phyloP scores from a whole-genome alignment of 2,797 vertebrate genomes.

The Peromyscus nudipes region DNA sequence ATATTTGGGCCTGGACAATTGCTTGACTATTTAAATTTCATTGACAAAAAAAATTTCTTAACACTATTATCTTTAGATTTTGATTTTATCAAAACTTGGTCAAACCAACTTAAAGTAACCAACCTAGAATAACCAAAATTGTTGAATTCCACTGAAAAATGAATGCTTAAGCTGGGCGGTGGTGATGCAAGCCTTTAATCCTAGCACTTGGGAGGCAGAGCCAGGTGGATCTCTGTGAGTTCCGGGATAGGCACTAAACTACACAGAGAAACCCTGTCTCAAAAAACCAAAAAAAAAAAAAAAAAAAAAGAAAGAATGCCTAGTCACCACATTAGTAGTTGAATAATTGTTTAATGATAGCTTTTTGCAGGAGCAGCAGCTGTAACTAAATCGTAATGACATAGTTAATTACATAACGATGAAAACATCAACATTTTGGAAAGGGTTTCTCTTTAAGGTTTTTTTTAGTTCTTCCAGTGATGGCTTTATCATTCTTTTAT shows the following conservation, averaged over 20 bases:
- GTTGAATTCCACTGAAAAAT: background rate
- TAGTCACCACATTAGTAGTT: background rate
- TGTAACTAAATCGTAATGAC: background rate
- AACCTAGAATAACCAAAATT: constrained; percentile 20
- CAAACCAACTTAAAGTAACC: constrained; percentile 35
- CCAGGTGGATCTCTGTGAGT: no score
- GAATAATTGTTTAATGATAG: constrained; percentile 11
- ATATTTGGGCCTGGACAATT: background rate
- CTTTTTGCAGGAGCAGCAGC: background rate
- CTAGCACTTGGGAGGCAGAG: no score
- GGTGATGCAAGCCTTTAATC: no score
- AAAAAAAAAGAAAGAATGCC: background rate
- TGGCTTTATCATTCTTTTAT: background rate
- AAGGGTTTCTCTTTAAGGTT: background rate
- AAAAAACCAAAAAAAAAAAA: no score
- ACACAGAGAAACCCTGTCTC: no score
- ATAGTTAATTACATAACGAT: constrained; percentile 35
- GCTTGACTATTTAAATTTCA: background rate
- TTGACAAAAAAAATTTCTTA: constrained; percentile 7
- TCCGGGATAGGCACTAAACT: no score
- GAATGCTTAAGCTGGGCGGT: background rate
- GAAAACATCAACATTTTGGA: constrained; percentile 11
- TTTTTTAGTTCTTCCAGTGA: background rate
- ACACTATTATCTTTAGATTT: constrained; percentile 48
- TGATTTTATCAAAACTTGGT: constrained; percentile 40